Evolutionary conservation across 2,888 invertebrate species (phyloP).

Genomic region (Uropetala carovei): DNA sequence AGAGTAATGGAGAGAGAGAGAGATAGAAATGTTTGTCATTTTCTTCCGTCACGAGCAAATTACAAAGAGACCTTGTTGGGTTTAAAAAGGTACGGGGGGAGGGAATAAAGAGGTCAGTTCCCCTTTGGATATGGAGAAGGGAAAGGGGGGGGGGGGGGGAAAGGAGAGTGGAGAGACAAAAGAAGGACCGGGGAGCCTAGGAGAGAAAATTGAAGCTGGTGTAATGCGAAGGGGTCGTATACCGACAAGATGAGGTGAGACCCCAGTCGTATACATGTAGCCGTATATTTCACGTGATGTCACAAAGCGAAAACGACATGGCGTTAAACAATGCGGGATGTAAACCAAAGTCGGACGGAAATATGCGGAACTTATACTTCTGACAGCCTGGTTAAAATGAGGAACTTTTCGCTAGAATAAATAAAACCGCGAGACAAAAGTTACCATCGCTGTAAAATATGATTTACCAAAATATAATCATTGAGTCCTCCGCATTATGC

Average conservation of each 20-base stretch:
- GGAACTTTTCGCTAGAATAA: too few species aligned
- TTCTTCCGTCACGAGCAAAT: neutral
- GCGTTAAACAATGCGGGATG: too few species aligned
- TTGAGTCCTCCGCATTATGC: too few species aligned
- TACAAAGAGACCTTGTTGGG: neutral
- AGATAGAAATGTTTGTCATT: neutral
- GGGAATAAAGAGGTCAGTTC: conserved; percentile 25
- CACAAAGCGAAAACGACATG: too few species aligned
- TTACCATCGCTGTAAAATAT: too few species aligned
- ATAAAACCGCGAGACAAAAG: too few species aligned
- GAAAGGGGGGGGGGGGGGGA: too few species aligned
- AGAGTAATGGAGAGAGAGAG: neutral
- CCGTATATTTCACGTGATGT: too few species aligned
- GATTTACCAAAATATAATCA: too few species aligned
- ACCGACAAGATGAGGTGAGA: neutral
- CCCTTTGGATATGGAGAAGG: neutral
- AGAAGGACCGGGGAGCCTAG: neutral
- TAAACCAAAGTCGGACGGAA: too few species aligned
- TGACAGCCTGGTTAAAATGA: too few species aligned
- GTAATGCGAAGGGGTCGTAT: neutral
- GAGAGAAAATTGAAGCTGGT: neutral
- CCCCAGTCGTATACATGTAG: neutral
- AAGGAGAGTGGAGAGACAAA: neutral
- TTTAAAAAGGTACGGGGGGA: neutral
- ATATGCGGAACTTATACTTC: too few species aligned